Evolutionary conservation across 1,140 invertebrate genomes (phyloP).

Genomic region (Pissodes strobi): DNA sequence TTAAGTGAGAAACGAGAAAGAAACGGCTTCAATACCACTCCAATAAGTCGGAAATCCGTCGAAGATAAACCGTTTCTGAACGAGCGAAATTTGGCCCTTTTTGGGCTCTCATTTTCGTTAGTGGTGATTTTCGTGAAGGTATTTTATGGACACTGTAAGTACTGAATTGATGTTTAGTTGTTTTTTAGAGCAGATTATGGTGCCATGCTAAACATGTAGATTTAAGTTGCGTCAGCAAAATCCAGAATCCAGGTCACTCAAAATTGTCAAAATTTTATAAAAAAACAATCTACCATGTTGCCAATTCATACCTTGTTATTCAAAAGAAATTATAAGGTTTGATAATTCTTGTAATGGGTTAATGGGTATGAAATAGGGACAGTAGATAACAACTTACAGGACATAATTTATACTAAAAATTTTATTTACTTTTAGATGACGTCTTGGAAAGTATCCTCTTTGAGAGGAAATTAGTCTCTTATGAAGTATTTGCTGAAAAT

Average conservation of each 20-base stretch:
- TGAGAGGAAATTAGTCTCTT: slow-evolving; percentile 44
- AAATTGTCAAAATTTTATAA: slow-evolving; percentile 1
- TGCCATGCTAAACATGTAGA: not conserved
- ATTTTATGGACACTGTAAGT: slow-evolving; percentile 44
- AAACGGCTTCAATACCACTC: slow-evolving; percentile 18
- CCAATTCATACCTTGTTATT: not conserved
- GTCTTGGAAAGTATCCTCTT: slow-evolving; percentile 36
- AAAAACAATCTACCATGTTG: not conserved
- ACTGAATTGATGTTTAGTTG: not conserved
- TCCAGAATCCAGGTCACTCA: not conserved
- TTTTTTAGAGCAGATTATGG: not conserved
- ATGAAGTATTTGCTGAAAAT: slow-evolving; percentile 41
- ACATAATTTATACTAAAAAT: no score
- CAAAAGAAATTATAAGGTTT: not conserved
- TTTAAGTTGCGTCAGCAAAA: slow-evolving; percentile 1
- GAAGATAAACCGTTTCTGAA: slow-evolving; percentile 31
- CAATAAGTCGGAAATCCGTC: slow-evolving; percentile 21
- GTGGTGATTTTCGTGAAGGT: slow-evolving; percentile 42
- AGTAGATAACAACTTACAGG: no score
- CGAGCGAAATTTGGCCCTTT: slow-evolving; percentile 44
- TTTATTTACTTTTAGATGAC: slow-evolving; percentile 41
- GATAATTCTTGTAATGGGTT: not conserved
- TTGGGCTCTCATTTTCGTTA: slow-evolving; percentile 44
- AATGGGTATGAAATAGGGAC: no score
- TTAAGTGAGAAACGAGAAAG: slow-evolving; percentile 27